These are phyloP conservation scores for Sebastes cheni DNA, from an alignment of 2,797 vertebrate genomes.

Conservation along the genomic window DNA sequence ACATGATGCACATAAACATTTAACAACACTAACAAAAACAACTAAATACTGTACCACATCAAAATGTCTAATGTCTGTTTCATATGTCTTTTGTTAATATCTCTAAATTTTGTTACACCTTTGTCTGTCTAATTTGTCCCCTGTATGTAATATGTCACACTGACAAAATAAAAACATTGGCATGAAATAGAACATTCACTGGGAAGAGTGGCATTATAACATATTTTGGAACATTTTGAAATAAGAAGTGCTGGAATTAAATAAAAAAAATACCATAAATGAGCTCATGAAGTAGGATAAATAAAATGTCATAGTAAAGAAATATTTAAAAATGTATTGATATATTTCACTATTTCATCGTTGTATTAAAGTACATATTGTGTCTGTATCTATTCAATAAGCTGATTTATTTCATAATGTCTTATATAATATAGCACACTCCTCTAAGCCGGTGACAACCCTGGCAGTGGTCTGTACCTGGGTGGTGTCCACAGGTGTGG, in stretches of 20 bases:
- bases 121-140: background rate
- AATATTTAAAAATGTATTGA: background rate
- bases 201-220: background rate
- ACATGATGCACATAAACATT: background rate
- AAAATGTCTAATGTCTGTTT: background rate
- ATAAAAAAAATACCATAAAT: background rate
- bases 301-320: background rate
- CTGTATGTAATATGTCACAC: background rate
- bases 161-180: background rate
- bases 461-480: slow-evolving; percentile 80
- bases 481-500: slow-evolving; percentile 92
- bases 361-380: background rate
- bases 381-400: background rate
- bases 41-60: background rate
- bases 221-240: background rate
- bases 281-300: background rate
- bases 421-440: background rate
- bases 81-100: background rate
- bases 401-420: background rate
- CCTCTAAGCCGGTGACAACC: too few species aligned
- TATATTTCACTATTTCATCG: background rate
- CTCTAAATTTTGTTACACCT: background rate
- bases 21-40: background rate
- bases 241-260: background rate
- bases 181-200: background rate